These are phyloP conservation scores for Synodontis membranacea DNA, from an alignment of 2,113 vertebrate species.

Conservation along the genomic window DNA sequence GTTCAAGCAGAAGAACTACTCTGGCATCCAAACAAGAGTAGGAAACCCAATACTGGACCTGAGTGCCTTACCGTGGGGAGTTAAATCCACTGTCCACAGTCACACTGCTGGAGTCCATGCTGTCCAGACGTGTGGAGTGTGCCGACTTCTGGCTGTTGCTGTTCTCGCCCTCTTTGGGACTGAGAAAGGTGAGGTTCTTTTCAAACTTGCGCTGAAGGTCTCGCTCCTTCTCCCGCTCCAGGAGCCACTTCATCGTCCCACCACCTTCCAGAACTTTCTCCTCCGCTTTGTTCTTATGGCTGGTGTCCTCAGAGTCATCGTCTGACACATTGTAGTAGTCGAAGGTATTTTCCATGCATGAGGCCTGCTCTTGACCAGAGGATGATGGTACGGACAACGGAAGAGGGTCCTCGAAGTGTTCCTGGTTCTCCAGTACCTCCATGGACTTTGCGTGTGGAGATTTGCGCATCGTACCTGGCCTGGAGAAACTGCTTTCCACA, in stretches of 20 bases:
- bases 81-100: conserved; percentile 99
- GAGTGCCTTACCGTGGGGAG: conserved; percentile 91
- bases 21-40: conserved; percentile 44
- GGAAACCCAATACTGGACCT: conserved; percentile 44
- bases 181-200: conserved; percentile 92
- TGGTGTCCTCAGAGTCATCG: conserved; percentile 88
- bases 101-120: conserved; percentile 98
- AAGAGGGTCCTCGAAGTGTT: conserved; percentile 84
- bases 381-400: conserved; percentile 72
- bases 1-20: conserved; percentile 43
- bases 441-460: conserved; percentile 78
- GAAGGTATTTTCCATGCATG: conserved; percentile 79
- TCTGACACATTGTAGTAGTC: conserved; percentile 98
- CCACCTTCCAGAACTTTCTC: conserved; percentile 82
- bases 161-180: conserved; percentile 84
- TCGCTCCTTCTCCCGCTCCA: conserved; percentile 92
- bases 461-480: conserved; percentile 84
- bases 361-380: conserved; percentile 72
- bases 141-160: conserved; percentile 88
- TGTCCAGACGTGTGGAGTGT: conserved; percentile 93
- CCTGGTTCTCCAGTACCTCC: conserved; percentile 82
- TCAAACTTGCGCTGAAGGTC: conserved; percentile 96
- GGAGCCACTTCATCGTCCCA: conserved; percentile 95
- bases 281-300: conserved; percentile 75
- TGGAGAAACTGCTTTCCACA: conserved; percentile 75